Evolutionary conservation across 1,140 invertebrate species (phyloP).

Genomic region (Cherax quadricarinatus): DNA sequence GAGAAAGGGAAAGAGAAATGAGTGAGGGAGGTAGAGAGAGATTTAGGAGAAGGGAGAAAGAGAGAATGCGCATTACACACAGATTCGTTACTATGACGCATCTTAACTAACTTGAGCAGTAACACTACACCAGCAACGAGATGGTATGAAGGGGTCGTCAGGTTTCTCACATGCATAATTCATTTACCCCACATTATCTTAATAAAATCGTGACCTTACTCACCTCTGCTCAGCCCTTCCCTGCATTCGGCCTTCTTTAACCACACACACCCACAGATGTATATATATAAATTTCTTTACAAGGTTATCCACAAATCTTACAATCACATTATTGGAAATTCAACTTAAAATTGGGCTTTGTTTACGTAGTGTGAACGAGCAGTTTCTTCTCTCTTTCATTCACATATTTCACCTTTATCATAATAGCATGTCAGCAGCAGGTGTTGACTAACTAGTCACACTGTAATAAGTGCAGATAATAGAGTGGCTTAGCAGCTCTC

Average conservation of each 20-base stretch:
- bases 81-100: no score
- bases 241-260: neutral
- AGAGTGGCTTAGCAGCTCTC: neutral
- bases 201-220: conserved; percentile 40
- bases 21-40: no score
- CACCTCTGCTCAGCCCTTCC: conserved; percentile 19
- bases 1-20: no score
- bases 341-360: no score
- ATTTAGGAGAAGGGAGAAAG: no score
- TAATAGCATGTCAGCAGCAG: neutral
- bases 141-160: neutral
- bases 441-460: neutral
- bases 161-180: conserved; percentile 30
- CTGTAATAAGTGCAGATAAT: neutral
- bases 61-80: no score
- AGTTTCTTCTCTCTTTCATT: neutral
- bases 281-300: neutral
- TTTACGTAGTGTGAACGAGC: no score
- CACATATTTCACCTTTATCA: neutral
- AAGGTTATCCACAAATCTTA: no score
- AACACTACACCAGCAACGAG: no score
- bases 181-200: conserved; percentile 32
- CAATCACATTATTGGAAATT: no score
- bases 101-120: no score
- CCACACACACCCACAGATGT: neutral